Evolutionary conservation across 1,140 invertebrate genomes (phyloP).

Genomic region (Alviniconcha marisindica): DNA sequence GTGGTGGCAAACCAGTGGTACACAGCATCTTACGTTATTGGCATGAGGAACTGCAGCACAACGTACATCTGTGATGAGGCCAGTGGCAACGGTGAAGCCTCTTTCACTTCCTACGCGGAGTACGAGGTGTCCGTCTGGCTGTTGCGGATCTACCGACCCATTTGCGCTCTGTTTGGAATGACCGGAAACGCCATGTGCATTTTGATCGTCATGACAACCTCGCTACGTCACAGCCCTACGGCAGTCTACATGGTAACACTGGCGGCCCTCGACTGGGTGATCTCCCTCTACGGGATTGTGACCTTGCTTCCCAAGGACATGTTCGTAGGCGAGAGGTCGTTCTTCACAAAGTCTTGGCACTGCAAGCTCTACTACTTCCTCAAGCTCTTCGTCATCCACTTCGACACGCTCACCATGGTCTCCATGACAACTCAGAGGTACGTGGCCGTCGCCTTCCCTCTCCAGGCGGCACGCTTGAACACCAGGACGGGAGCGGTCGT

Average conservation of each 20-base stretch:
- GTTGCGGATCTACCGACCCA: neutral
- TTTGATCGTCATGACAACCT: neutral
- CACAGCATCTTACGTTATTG: too few species aligned
- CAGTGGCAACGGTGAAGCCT: too few species aligned
- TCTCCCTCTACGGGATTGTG: neutral
- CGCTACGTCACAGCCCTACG: neutral
- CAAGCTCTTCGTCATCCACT: slow-evolving; percentile 42
- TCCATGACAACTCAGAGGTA: slow-evolving; percentile 42
- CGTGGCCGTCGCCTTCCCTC: slow-evolving; percentile 36
- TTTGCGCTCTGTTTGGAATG: neutral
- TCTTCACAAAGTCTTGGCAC: neutral
- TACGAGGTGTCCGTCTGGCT: neutral
- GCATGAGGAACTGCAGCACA: too few species aligned
- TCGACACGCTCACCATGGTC: slow-evolving; percentile 29
- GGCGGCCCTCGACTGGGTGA: neutral
- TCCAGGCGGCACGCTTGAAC: slow-evolving; percentile 7
- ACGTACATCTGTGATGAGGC: too few species aligned
- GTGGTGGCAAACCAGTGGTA: too few species aligned
- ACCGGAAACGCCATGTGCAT: neutral
- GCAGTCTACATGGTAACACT: neutral
- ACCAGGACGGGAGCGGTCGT: neutral
- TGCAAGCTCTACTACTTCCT: slow-evolving; percentile 30
- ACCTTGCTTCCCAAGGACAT: neutral
- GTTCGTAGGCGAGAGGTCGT: neutral
- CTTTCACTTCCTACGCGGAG: neutral